These are phyloP conservation scores for Esperia sulphurella DNA, from an alignment of 2,888 invertebrate genomes.

Conservation along the genomic window DNA sequence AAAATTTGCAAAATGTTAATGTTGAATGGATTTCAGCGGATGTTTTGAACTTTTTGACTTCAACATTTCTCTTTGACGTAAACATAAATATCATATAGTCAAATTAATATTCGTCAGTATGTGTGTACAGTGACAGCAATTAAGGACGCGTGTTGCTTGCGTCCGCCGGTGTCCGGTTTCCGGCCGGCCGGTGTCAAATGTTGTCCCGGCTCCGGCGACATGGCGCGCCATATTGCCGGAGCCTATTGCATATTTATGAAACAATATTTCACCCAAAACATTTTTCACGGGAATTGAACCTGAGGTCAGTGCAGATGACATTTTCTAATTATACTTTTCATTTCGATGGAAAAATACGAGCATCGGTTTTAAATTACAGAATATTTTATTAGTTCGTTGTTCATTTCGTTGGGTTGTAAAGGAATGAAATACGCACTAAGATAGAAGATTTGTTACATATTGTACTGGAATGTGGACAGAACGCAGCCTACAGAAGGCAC, in stretches of 20 bases:
- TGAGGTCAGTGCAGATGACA: neutral
- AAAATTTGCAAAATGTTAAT: too few species aligned
- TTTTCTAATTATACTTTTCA: neutral
- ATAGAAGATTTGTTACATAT: too few species aligned
- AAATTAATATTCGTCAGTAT: constrained; percentile 7
- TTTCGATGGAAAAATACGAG: neutral
- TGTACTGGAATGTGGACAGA: too few species aligned
- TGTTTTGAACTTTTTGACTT: too few species aligned
- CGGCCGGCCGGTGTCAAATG: constrained; percentile 35
- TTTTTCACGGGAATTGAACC: neutral
- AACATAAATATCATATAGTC: neutral
- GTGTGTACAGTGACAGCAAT: constrained; percentile 17
- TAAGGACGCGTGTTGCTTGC: constrained; percentile 15
- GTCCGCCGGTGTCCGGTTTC: constrained; percentile 32
- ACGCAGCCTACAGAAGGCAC: too few species aligned
- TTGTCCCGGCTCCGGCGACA: neutral
- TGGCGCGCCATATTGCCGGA: constrained; percentile 2
- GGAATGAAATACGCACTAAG: too few species aligned
- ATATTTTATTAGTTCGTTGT: too few species aligned
- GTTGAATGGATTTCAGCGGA: too few species aligned
- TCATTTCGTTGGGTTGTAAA: too few species aligned
- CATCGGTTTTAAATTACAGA: neutral
- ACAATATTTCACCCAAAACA: constrained; percentile 5
- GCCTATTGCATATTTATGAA: constrained; percentile 24
- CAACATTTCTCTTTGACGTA: too few species aligned